These are phyloP conservation scores for Camelus bactrianus DNA, from an alignment of 2,113 vertebrate genomes.

Conservation along the genomic window DNA sequence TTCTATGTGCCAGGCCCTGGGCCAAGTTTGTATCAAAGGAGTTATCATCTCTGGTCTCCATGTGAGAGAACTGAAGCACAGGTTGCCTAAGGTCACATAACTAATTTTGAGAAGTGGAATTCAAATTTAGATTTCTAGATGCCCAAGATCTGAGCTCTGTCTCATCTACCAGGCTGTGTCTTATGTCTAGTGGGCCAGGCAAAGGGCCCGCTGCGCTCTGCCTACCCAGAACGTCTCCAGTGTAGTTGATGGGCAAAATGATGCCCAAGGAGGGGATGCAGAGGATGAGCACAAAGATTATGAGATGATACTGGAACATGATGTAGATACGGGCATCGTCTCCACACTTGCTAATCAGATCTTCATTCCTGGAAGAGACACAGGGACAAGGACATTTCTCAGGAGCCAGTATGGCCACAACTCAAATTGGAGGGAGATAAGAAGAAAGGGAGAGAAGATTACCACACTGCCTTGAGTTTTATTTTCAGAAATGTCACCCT, in stretches of 20 bases:
- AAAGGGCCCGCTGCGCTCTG: neutral
- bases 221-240: conserved; percentile 95
- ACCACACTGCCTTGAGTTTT: rapidly evolving
- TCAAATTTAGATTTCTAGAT: neutral
- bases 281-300: conserved; percentile 92
- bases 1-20: neutral
- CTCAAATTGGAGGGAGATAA: rapidly evolving
- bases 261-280: conserved; percentile 95
- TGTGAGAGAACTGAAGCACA: rapidly evolving
- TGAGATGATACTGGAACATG: conserved; percentile 97
- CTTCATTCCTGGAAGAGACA: conserved; percentile 91
- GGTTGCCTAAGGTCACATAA: neutral
- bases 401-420: neutral
- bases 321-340: conserved; percentile 96
- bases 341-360: conserved; percentile 97
- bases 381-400: neutral
- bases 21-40: neutral
- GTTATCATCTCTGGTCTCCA: neutral
- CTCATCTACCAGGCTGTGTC: neutral
- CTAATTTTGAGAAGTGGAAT: neutral
- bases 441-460: neutral
- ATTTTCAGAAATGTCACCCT: neutral
- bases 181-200: neutral
- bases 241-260: conserved; percentile 97
- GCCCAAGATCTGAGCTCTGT: neutral